A percentile compares a stretch with the other conserved stretches of the same genome.
Evolutionary conservation across 2,113 vertebrate species (phyloP).

Genomic region (Dermatemys mawii): DNA sequence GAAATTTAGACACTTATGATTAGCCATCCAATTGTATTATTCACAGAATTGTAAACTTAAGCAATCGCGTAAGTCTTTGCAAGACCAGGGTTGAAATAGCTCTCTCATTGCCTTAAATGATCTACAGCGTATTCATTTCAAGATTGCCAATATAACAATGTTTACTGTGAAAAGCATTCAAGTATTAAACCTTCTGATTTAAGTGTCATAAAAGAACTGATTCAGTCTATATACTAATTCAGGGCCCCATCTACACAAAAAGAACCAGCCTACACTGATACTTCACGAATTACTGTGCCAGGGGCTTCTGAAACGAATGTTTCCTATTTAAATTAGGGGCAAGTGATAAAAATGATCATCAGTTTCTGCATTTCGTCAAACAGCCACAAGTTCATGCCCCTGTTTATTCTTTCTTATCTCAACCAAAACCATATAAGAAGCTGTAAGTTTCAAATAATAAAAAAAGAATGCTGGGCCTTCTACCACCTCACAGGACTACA

Average conservation of each 20-base stretch:
- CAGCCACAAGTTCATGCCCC: too few species aligned
- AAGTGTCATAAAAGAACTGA: neutral
- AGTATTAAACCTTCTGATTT: neutral
- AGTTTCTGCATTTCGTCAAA: neutral
- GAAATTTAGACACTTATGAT: neutral
- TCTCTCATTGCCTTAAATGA: neutral
- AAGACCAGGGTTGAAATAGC: accelerated
- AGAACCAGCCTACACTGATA: neutral
- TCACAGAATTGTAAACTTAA: accelerated
- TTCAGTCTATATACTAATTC: neutral
- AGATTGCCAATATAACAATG: neutral
- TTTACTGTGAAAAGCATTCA: neutral
- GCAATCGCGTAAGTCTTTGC: neutral
- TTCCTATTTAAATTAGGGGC: neutral
- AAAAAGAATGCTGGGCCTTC: neutral
- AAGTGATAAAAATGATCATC: neutral
- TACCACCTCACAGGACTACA: neutral
- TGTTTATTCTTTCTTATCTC: neutral
- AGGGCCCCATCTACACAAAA: neutral
- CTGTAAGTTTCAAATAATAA: neutral
- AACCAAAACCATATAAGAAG: neutral
- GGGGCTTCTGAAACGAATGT: neutral
- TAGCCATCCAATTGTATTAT: accelerated
- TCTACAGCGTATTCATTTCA: neutral
- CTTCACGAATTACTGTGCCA: neutral